Evolutionary conservation across 2,113 vertebrate species (phyloP).

Genomic region (Narcine bancroftii): DNA sequence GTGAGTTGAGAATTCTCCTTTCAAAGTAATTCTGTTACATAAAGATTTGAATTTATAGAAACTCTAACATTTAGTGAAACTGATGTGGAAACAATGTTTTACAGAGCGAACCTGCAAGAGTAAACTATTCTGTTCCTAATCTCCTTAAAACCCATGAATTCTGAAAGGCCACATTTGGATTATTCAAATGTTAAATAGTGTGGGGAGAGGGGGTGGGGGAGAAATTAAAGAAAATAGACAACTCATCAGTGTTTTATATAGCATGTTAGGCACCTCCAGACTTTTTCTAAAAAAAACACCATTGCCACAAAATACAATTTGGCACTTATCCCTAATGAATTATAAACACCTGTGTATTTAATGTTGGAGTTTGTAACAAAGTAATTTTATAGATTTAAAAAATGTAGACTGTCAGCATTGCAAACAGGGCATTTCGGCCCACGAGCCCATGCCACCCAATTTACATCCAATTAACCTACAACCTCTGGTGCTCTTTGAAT

Average conservation of each 20-base stretch:
- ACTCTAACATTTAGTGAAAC: neutral
- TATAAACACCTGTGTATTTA: neutral
- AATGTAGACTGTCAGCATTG: no score
- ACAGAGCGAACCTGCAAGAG: neutral
- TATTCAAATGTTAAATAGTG: neutral
- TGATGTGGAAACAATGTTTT: neutral
- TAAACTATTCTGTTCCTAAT: neutral
- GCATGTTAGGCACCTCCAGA: neutral
- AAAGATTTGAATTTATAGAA: neutral
- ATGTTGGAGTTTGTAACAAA: neutral
- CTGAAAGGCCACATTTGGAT: neutral
- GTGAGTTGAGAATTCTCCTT: neutral
- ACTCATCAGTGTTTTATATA: neutral
- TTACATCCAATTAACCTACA: no score
- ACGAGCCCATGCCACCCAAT: no score
- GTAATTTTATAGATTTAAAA: constrained; percentile 2
- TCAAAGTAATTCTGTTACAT: neutral
- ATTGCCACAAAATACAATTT: neutral
- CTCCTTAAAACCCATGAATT: neutral
- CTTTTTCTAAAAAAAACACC: no score
- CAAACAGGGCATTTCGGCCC: no score
- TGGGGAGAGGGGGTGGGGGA: no score
- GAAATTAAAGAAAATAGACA: neutral
- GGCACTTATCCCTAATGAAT: constrained; percentile 5
- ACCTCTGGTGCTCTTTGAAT: no score